A percentile compares a stretch with the other conserved stretches of the same genome.
These are phyloP conservation scores for Micropoecilia bifurca DNA, from an alignment of 2,797 vertebrate species.

Conservation along the genomic window DNA sequence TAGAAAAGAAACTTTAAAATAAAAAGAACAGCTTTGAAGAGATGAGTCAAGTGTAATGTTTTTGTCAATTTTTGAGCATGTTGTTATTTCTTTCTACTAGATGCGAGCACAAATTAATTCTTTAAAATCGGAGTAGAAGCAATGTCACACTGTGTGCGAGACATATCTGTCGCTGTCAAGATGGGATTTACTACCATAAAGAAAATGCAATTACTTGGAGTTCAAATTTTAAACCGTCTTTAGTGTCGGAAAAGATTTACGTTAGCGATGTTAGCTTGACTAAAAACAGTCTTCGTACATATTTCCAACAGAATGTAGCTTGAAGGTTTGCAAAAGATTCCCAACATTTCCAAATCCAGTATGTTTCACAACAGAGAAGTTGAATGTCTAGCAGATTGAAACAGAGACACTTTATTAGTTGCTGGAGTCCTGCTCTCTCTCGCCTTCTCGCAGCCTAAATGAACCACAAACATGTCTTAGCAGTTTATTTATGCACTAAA, in stretches of 20 bases:
- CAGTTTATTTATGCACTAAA: background rate
- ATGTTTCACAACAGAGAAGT: background rate
- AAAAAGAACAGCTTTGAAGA: background rate
- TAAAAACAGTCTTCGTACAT: background rate
- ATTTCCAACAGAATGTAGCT: background rate
- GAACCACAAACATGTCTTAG: background rate
- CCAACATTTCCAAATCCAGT: background rate
- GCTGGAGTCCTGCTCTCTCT: conserved; percentile 4
- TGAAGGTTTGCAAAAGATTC: background rate
- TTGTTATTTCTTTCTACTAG: background rate
- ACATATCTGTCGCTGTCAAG: background rate
- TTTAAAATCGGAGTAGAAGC: background rate
- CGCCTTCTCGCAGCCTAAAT: background rate
- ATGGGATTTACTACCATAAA: background rate
- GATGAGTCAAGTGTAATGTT: background rate
- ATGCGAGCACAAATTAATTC: background rate
- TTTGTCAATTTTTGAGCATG: background rate
- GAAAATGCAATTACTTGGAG: background rate
- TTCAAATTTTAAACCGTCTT: background rate
- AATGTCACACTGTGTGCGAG: background rate
- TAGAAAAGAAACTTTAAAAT: background rate
- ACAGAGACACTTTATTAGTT: background rate
- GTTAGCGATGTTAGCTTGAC: background rate
- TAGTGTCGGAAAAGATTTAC: background rate
- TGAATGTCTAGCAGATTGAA: background rate